Base-by-base conservation (phyloP, 2,888 invertebrate species). In the Thereva nobilitata region DNA sequence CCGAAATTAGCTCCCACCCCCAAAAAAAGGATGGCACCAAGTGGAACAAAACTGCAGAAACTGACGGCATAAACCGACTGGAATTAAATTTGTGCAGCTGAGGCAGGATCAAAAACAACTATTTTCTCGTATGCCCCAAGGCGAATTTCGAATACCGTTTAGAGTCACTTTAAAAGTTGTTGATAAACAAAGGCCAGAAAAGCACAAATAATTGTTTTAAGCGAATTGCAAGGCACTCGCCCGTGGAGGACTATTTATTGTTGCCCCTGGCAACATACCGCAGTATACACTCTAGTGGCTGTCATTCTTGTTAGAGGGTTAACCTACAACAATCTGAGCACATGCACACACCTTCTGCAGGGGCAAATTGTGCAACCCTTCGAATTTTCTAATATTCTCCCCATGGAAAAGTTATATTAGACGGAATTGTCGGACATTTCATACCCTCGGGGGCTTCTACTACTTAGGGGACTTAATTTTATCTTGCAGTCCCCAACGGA, bases 211-310 rank as follows among this genome's bases (percentile, higher is more conserved):
- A 59, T 59, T 59, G 59, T 59, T 59, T 59, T 38, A 59, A 59
- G 49, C 49, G 45, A 59, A 59, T 59, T 59, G 49, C 49, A 49
- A 59, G 59, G 59, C 49, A 59, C 59, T 59, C 59, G 45, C 37
- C 59, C 49, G 5, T 49, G 47, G 45, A 59, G 59, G 59, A 49
- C 59, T 37, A 59, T 59, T 47, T 59, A 47, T 47, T 47, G 59
- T 49, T 38, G 59, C 59, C 45, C 37, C 9, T 37, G 59, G 59
- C 40, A 47, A 59, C 49, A 2, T 59, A 47, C 47, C 59, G 38
- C 47, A 59, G 49, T 38, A 49, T 38, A 49, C 12, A 47, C 47
- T 23, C 23, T 23, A 59, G n/a, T 34, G 34, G 44, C 2, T 4
- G 9, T n/a, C n/a, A 35, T 37, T n/a, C 44, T 47, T 59, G 59